Evolutionary conservation across 2,888 invertebrate genomes (phyloP), one percentile per base, ranked within the genome.

Genomic region (Koerneria pararmatus): DNA sequence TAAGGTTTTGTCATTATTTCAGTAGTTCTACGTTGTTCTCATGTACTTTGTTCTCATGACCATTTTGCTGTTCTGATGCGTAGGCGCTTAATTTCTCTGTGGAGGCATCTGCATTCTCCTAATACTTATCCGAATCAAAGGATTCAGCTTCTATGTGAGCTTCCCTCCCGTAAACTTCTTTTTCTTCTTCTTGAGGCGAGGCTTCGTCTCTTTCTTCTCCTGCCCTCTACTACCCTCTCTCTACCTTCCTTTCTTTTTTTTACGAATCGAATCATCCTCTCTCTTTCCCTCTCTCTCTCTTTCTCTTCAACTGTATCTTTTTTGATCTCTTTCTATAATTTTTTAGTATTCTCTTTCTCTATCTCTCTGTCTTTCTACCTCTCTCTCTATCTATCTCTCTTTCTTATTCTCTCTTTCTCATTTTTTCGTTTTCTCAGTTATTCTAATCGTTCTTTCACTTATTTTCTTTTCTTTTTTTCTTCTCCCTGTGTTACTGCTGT

Each of bases 81-180:
- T 37, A 29, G 58, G 58, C 5, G 49, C 34, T 35, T 24, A 37
- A 34, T 57, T 34, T 57, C 57, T 57, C 57, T 8, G 35, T 34
- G 57, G 27, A 34, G 34, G 54, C 35, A 27, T 5, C 1, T n/a
- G 15, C n/a, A 19, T n/a, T 6, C 32, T 3, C 22, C 34, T n/a
- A 6, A 11, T n/a, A n/a, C n/a, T n/a, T n/a, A n/a, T n/a, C n/a
- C n/a, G n/a, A n/a, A n/a, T n/a, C n/a, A n/a, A n/a, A n/a, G n/a
- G n/a, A n/a, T n/a, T n/a, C n/a, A n/a, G n/a, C n/a, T n/a, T n/a
- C n/a, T n/a, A n/a, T n/a, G n/a, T n/a, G n/a, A n/a, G n/a, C 46
- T 41, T 15, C 46, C 11, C 46, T n/a, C n/a, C 11, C 46, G n/a
- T n/a, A 41, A 11, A n/a, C n/a, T 41, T 41, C n/a, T n/a, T 41